Evolutionary conservation across 2,113 vertebrate species (phyloP).

Genomic region (Craseonycteris thonglongyai): DNA sequence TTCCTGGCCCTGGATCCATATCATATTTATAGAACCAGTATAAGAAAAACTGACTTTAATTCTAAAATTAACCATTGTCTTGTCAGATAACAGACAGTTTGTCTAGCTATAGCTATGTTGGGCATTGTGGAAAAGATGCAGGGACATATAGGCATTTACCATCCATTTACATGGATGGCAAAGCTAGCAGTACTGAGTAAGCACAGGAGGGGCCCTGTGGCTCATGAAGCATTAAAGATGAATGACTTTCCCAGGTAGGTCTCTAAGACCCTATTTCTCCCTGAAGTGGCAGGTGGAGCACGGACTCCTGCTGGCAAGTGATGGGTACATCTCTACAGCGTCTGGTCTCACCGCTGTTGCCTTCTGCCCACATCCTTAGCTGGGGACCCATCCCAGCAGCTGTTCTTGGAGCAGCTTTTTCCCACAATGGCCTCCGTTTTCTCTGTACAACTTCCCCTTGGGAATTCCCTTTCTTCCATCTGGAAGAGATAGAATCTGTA

Average conservation of each 20-base stretch:
- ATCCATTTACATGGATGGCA: not conserved
- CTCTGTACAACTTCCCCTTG: fast-evolving
- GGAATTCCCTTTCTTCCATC: not conserved
- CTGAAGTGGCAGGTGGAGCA: not conserved
- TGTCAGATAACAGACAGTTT: not conserved
- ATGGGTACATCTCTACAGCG: not conserved
- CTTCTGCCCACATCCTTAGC: not conserved
- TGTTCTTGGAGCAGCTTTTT: not conserved
- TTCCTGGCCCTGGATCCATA: not conserved
- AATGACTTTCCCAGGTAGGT: not conserved
- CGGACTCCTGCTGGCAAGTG: not conserved
- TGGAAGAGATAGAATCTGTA: not conserved
- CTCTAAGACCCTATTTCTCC: not conserved
- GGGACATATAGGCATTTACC: not conserved
- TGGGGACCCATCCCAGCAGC: not conserved
- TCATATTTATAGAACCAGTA: not conserved
- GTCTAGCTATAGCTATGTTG: not conserved
- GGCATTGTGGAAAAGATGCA: not conserved
- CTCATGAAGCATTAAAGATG: not conserved
- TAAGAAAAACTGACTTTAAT: not conserved
- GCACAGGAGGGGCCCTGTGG: not conserved
- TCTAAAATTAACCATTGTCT: not conserved
- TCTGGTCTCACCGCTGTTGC: not conserved
- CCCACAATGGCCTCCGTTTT: not conserved
- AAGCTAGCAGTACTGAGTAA: not conserved